Conservation (phyloP, 2,797 vertebrate species). For the Betta splendens region DNA sequence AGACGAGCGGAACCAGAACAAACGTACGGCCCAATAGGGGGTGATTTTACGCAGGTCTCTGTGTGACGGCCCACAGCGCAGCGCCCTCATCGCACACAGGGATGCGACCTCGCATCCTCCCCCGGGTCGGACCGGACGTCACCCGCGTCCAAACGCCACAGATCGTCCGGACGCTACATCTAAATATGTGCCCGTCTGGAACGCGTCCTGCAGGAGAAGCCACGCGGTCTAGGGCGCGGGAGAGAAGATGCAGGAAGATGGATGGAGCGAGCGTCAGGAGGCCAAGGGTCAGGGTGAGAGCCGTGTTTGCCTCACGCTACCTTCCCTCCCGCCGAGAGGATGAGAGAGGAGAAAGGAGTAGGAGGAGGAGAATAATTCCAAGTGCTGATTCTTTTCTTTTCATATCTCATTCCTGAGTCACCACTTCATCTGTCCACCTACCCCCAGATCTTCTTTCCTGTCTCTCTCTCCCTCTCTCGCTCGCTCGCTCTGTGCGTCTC, state of each 20-base stretch:
- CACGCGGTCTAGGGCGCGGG: constrained; percentile 1
- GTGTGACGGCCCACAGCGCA: constrained; percentile 9
- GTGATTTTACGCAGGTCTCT: too few relatives aligned
- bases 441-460: constrained; percentile 45
- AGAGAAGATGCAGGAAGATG: constrained; percentile 32
- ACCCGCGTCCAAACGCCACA: too few relatives aligned
- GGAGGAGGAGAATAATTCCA: constrained; percentile 60
- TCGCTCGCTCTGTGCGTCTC: constrained; percentile 14
- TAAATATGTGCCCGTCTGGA: too few relatives aligned
- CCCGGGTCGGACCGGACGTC: constrained; percentile 15
- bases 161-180: too few relatives aligned
- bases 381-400: constrained; percentile 70
- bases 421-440: constrained; percentile 76
- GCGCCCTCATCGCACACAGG: too few relatives aligned
- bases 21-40: not conserved
- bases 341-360: constrained; percentile 29
- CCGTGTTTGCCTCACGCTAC: constrained; percentile 27
- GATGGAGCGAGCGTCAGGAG: constrained; percentile 32
- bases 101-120: constrained; percentile 12
- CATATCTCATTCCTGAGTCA: constrained; percentile 73
- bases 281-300: constrained; percentile 51
- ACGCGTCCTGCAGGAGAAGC: constrained; percentile 1
- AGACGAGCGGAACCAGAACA: not conserved
- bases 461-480: constrained; percentile 29
- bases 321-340: constrained; percentile 33